Evolutionary conservation across 2,113 vertebrate genomes (phyloP).

Genomic region (Sardina pilchardus): DNA sequence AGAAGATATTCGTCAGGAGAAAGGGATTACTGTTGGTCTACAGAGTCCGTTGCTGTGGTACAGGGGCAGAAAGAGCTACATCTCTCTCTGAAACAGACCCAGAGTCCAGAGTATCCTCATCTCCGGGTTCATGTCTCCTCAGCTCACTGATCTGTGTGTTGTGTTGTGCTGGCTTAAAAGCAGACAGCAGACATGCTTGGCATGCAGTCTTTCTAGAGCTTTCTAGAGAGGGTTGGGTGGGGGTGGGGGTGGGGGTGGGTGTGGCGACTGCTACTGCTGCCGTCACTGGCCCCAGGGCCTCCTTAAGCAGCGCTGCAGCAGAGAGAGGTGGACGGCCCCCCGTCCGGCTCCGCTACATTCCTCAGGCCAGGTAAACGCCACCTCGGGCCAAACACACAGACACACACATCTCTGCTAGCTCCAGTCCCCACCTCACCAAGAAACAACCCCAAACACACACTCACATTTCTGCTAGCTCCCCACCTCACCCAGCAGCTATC

Average conservation of each 20-base stretch:
- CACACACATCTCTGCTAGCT: too few relatives aligned
- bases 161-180: not conserved
- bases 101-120: too few relatives aligned
- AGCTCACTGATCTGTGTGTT: not conserved
- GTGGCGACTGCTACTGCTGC: not conserved
- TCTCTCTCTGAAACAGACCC: too few relatives aligned
- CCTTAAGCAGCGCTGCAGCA: not conserved
- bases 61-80: too few relatives aligned
- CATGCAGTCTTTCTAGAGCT: not conserved
- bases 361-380: conserved; percentile 54
- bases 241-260: too few relatives aligned
- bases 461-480: too few relatives aligned
- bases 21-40: too few relatives aligned
- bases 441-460: not conserved
- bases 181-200: not conserved
- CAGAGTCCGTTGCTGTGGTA: too few relatives aligned
- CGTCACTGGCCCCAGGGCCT: not conserved
- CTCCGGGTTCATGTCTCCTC: too few relatives aligned
- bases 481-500: too few relatives aligned
- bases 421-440: too few relatives aligned
- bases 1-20: too few relatives aligned
- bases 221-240: not conserved
- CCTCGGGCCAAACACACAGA: conserved; percentile 42
- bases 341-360: conserved; percentile 61
- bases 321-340: conserved; percentile 32